These are phyloP conservation scores for Orthonevra nobilis DNA, from an alignment of 2,888 invertebrate species.

Conservation along the genomic window DNA sequence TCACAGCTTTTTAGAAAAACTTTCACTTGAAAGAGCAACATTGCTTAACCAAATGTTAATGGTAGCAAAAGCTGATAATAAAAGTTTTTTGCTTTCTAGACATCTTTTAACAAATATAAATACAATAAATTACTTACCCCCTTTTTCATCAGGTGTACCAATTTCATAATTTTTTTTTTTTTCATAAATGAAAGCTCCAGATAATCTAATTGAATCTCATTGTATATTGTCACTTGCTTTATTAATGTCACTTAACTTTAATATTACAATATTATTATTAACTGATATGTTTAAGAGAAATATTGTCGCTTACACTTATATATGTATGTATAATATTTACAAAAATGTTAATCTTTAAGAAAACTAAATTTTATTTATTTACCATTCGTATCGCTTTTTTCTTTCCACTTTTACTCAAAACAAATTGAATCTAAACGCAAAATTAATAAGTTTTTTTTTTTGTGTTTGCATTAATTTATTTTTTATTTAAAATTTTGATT, in stretches of 20 bases:
- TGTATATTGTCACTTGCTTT: slow-evolving; percentile 60
- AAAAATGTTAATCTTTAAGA: slow-evolving; percentile 41
- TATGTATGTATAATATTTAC: slow-evolving; percentile 63
- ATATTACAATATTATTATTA: slow-evolving; percentile 58
- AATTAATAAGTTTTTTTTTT: slow-evolving; percentile 20
- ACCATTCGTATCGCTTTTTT: slow-evolving; percentile 2
- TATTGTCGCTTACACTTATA: slow-evolving; percentile 62
- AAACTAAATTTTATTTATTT: slow-evolving; percentile 16
- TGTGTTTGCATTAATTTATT: slow-evolving; percentile 13
- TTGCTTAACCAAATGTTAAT: too few species aligned
- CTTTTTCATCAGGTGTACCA: too few species aligned
- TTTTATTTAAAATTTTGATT: too few species aligned
- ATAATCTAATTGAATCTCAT: slow-evolving; percentile 22
- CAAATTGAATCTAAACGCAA: slow-evolving; percentile 22
- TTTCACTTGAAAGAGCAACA: too few species aligned
- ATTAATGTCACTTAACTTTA: slow-evolving; percentile 52
- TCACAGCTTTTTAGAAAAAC: too few species aligned
- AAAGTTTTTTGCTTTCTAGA: too few species aligned
- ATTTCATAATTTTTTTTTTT: too few species aligned
- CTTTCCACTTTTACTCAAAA: slow-evolving; percentile 1
- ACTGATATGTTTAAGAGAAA: slow-evolving; percentile 67
- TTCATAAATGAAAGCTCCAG: not conserved
- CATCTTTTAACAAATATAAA: too few species aligned
- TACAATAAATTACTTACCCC: not conserved
- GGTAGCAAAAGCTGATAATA: too few species aligned